Percentiles rank a stretch among this genome's conserved stretches.
Conservation (phyloP, 2,797 vertebrate genomes). For the Ispidina picta region DNA sequence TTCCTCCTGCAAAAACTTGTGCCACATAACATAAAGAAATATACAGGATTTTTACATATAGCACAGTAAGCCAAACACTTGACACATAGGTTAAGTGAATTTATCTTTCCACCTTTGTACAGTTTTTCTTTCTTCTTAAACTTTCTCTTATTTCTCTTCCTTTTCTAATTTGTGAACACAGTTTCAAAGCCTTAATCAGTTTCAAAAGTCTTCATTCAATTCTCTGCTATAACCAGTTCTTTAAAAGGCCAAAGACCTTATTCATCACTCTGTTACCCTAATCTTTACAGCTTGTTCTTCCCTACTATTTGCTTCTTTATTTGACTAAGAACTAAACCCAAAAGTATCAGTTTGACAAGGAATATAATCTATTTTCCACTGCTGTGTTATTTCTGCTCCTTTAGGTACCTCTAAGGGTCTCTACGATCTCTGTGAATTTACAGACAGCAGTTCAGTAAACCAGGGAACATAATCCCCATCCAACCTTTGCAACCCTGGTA, state of each 20-base stretch:
- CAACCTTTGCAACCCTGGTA: background rate
- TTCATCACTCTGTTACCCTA: background rate
- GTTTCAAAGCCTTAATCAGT: background rate
- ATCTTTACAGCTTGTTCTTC: background rate
- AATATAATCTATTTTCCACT: background rate
- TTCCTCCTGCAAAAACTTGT: background rate
- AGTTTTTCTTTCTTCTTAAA: background rate
- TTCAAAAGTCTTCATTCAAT: background rate
- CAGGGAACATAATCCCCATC: background rate
- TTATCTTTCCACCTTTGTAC: background rate
- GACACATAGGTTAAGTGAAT: background rate
- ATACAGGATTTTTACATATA: background rate
- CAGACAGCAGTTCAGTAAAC: background rate
- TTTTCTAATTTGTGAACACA: background rate
- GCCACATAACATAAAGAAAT: background rate
- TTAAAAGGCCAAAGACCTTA: background rate
- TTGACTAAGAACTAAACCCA: background rate
- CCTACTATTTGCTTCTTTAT: background rate
- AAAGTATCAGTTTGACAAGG: background rate
- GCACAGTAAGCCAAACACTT: background rate
- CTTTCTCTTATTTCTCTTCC: background rate
- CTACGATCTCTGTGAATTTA: background rate
- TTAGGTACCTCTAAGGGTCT: background rate
- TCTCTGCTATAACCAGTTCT: background rate
- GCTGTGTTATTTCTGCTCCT: background rate